phyloP scores from a whole-genome alignment of 2,797 vertebrate species.

The Rhodeus uyekii region DNA sequence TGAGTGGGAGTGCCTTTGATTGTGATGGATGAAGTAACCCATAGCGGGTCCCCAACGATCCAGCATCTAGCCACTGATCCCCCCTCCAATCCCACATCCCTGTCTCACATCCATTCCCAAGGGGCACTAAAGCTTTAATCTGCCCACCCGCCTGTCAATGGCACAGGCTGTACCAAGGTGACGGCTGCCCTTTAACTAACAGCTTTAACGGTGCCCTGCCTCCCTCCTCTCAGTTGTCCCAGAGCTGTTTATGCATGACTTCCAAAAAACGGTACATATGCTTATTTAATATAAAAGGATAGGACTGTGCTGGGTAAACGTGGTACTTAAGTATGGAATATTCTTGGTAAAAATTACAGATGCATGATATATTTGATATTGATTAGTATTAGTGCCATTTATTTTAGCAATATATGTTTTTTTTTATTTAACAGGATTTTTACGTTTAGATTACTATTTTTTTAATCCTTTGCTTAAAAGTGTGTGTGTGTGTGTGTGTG shows the following conservation, averaged over 20 bases:
- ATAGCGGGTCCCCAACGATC: conserved; percentile 63
- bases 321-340: neutral
- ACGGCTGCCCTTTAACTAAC: conserved; percentile 59
- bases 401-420: neutral
- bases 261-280: neutral
- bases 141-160: conserved; percentile 64
- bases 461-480: neutral
- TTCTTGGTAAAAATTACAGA: neutral
- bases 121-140: conserved; percentile 70
- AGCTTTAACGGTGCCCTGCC: conserved; percentile 46
- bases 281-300: conserved; percentile 5
- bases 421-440: neutral
- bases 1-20: conserved; percentile 55
- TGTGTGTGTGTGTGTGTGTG: no score
- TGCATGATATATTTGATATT: neutral
- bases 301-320: neutral
- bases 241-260: conserved; percentile 26
- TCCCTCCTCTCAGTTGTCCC: neutral
- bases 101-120: conserved; percentile 25
- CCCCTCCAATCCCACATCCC: conserved; percentile 16
- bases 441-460: neutral
- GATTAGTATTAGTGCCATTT: neutral
- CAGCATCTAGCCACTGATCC: conserved; percentile 55
- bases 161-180: conserved; percentile 62
- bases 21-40: conserved; percentile 69